These are phyloP conservation scores for Trissolcus japonicus DNA, from an alignment of 2,888 invertebrate genomes.

Conservation along the genomic window DNA sequence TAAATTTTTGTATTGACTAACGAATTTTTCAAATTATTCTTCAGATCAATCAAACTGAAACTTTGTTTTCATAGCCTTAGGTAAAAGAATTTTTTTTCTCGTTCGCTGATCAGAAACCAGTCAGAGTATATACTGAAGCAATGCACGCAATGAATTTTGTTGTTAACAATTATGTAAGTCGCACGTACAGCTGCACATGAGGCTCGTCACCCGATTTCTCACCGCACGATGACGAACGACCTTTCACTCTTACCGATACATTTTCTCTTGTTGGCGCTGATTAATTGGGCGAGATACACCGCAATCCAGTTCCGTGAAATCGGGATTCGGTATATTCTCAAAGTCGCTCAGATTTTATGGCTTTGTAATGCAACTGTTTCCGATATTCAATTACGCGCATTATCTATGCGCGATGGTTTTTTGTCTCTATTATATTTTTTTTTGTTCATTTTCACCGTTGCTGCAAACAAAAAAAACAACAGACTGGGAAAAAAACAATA, in stretches of 20 bases:
- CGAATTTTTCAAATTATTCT: no score
- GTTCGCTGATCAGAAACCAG: no score
- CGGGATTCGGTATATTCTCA: conserved; percentile 14
- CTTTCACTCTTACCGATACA: conserved; percentile 52
- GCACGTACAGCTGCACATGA: neutral
- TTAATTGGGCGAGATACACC: conserved; percentile 51
- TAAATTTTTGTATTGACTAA: no score
- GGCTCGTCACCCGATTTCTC: conserved; percentile 35
- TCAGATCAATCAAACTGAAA: no score
- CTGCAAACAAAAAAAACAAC: no score
- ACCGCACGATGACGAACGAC: conserved; percentile 42
- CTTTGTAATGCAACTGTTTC: conserved; percentile 18
- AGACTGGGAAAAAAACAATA: no score
- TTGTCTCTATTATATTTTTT: no score
- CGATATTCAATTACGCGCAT: conserved; percentile 28
- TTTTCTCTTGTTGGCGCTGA: conserved; percentile 47
- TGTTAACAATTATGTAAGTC: conserved; percentile 20
- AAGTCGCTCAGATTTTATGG: conserved; percentile 23
- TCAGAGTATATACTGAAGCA: no score
- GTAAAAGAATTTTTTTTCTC: no score
- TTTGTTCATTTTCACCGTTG: neutral
- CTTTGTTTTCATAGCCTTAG: no score
- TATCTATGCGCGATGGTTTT: conserved; percentile 3
- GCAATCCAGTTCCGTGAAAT: conserved; percentile 38
- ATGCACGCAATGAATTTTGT: no score